phyloP scores from a whole-genome alignment of 2,888 invertebrate species.

The Aphelenchoides bicaudatus region DNA sequence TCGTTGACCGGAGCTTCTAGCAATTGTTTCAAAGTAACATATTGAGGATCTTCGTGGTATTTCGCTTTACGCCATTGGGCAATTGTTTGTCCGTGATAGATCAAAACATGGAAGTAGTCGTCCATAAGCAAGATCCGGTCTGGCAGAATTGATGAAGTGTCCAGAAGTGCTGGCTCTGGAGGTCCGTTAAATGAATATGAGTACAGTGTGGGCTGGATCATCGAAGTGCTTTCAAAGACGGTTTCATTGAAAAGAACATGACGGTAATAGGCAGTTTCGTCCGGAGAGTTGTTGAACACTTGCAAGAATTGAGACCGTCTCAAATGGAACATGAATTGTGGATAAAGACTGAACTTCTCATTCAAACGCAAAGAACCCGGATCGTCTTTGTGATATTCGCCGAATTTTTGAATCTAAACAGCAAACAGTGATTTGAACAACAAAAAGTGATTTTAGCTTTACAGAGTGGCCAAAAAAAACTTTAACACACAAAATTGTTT shows the following conservation, averaged over 20 bases:
- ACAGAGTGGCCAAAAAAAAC: too few relatives aligned
- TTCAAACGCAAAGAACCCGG: conserved; percentile 89
- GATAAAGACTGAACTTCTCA: conserved; percentile 95
- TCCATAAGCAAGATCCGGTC: conserved; percentile 98
- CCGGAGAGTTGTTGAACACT: conserved; percentile 99
- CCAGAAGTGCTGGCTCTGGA: conserved; percentile 79
- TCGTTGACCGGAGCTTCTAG: conserved; percentile 93
- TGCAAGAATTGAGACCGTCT: conserved; percentile 89
- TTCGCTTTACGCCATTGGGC: conserved; percentile 92
- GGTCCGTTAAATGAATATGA: conserved; percentile 85
- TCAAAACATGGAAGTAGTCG: conserved; percentile 98
- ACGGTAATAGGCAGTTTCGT: conserved; percentile 96
- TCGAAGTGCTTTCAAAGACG: conserved; percentile 90
- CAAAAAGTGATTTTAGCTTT: neutral
- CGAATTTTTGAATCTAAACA: conserved; percentile 93
- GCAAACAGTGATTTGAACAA: conserved; percentile 2
- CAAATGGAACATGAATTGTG: conserved; percentile 99
- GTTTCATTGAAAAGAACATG: conserved; percentile 97
- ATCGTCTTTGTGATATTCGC: conserved; percentile 95
- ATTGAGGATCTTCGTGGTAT: conserved; percentile 93
- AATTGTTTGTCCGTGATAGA: conserved; percentile 96
- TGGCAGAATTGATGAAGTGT: conserved; percentile 93
- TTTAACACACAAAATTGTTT: too few relatives aligned
- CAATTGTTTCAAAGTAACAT: conserved; percentile 92
- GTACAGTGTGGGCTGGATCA: conserved; percentile 98